Evolutionary conservation across 2,113 vertebrate genomes (phyloP).

Genomic region (Labeo rohita): DNA sequence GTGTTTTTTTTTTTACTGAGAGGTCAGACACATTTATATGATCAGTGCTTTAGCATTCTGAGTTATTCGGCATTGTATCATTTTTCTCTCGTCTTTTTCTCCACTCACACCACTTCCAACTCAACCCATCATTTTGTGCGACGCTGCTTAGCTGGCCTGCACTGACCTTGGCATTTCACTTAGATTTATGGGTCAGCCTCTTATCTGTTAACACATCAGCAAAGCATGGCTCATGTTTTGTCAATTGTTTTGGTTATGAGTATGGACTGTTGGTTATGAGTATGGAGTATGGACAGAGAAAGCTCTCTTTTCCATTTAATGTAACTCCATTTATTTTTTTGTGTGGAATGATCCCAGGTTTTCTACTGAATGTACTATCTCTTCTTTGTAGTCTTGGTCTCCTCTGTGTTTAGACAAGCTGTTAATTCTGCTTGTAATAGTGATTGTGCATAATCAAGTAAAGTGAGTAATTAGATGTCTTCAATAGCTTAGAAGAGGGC

Average conservation of each 20-base stretch:
- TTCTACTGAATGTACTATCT: background rate
- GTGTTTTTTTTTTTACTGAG: background rate
- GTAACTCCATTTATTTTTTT: background rate
- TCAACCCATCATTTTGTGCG: background rate
- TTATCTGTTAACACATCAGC: conserved; percentile 32
- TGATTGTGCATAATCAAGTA: conserved; percentile 36
- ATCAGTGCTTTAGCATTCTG: background rate
- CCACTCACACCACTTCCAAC: background rate
- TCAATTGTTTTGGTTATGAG: conserved; percentile 5
- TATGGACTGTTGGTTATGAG: background rate
- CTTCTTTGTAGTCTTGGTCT: background rate
- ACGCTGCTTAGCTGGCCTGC: conserved; percentile 11
- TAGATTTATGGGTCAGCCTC: conserved; percentile 42
- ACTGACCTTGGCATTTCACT: conserved; percentile 32
- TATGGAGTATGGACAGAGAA: background rate
- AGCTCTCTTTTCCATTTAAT: background rate
- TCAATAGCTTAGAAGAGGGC: conserved; percentile 29
- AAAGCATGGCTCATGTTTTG: conserved; percentile 21
- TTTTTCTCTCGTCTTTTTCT: conserved; percentile 12
- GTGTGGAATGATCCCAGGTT: background rate
- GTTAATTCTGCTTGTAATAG: conserved; percentile 45
- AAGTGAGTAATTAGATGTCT: conserved; percentile 49
- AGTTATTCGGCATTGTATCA: background rate
- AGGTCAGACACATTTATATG: background rate
- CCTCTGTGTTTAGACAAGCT: conserved; percentile 42